Evolutionary conservation across 2,888 invertebrate species (phyloP), one percentile per base, ranked within the genome.

Genomic region (Hofmannophila pseudospretella): DNA sequence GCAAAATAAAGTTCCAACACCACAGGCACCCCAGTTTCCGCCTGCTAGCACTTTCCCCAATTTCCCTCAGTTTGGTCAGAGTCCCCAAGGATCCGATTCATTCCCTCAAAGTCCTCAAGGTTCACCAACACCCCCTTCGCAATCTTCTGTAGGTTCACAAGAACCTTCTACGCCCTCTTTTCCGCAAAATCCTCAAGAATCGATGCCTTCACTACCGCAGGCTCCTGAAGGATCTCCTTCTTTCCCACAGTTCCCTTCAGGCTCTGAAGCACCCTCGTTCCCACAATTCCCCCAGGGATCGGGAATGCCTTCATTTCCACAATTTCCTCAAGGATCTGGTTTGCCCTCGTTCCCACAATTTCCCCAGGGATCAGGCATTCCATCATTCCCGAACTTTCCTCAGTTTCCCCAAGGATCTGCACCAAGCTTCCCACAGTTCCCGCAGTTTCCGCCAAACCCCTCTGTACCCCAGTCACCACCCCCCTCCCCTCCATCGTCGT

Each of bases 401-500:
- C 59, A 60, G 28, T 38, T 54, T 4, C 58, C 53, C 28, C 44
- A 49, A 12, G 34, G 36, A 11, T 44, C 55, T 7, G 38, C 22
- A 13, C 34, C 51, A 4, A 27, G 35, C 1, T 47, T 51, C 7
- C 61, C 68, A 0, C 54, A 50, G 29, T 45, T 58, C 9, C 67
- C 64, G 1, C 54, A 57, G 13, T 41, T 38, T 26, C 69, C 73
- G 1, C 44, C 51, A 8, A 54, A 44, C 13, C 51, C 61, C 3
- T 41, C 45, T 13, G 44, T 51, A 14, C 50, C 61, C 13, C 64
- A 66, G 38, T 44, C 42, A 1, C 67, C 70, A 1, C 52, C 64
- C 0, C 57, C 63, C 3, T 46, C 67, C 4, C 68, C 76, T 2
- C 67, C 79, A 3, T 34, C 70, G 4, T 61, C 52, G 22, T 73